Evolutionary conservation across 2,113 vertebrate species (phyloP).

Genomic region (Pomatorhinus ruficollis): DNA sequence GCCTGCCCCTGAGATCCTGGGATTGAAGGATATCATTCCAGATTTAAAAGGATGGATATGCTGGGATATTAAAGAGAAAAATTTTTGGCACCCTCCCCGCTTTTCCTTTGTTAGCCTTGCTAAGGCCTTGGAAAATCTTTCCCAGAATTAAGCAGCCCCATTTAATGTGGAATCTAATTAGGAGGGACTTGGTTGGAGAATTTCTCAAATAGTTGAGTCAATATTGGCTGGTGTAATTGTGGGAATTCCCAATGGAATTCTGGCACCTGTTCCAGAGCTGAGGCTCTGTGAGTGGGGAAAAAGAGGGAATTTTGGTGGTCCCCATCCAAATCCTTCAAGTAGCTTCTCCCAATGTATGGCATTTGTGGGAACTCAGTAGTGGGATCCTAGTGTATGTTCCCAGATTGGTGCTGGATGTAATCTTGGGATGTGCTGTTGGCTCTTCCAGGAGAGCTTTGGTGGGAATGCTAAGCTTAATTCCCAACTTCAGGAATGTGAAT

Average conservation of each 20-base stretch:
- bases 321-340: background rate
- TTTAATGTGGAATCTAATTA: constrained; percentile 59
- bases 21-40: background rate
- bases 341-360: fast-evolving
- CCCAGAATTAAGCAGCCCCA: constrained; percentile 29
- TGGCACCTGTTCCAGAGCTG: background rate
- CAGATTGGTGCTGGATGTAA: fast-evolving
- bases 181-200: constrained; percentile 29
- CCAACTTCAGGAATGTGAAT: background rate
- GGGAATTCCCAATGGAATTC: background rate
- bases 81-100: background rate
- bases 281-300: background rate
- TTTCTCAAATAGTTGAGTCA: constrained; percentile 64
- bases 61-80: background rate
- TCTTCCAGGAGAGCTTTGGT: background rate
- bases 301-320: background rate
- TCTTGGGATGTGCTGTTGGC: background rate
- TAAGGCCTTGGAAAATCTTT: constrained; percentile 56
- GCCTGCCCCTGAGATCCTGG: background rate
- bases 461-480: background rate
- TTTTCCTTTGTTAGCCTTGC: constrained; percentile 8
- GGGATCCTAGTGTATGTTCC: fast-evolving
- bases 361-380: background rate
- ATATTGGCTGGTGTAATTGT: constrained; percentile 21
- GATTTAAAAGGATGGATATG: background rate